Conservation (phyloP, 2,113 vertebrate genomes). For the Podarcis cretensis region DNA sequence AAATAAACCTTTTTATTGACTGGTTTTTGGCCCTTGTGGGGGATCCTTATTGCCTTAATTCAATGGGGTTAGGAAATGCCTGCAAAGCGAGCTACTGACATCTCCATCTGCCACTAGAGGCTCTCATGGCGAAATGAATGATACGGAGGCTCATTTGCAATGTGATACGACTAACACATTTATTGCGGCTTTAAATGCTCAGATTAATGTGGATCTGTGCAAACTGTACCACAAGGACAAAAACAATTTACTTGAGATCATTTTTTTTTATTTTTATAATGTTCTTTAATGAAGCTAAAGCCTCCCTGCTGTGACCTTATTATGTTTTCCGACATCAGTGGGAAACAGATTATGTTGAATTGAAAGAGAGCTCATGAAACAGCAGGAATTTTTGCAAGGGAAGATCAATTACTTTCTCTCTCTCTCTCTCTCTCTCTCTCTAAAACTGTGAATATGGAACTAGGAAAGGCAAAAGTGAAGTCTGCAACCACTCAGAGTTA, state of each 20-base stretch:
- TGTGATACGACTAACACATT: slow-evolving; percentile 52
- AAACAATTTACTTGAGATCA: slow-evolving; percentile 75
- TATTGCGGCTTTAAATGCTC: slow-evolving; percentile 68
- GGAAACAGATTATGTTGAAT: slow-evolving; percentile 73
- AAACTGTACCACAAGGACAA: slow-evolving; percentile 73
- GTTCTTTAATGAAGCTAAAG: slow-evolving; percentile 78
- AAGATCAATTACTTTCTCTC: slow-evolving; percentile 70
- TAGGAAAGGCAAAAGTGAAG: slow-evolving; percentile 35
- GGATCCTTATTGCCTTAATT: slow-evolving; percentile 26
- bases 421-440: neutral
- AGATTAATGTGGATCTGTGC: slow-evolving; percentile 73
- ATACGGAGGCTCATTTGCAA: slow-evolving; percentile 57
- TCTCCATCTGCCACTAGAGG: slow-evolving; percentile 61
- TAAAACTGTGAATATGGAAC: slow-evolving; percentile 64
- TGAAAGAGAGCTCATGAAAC: slow-evolving; percentile 75
- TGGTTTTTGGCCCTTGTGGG: slow-evolving; percentile 18
- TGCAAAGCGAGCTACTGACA: slow-evolving; percentile 22
- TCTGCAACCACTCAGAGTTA: slow-evolving; percentile 38
- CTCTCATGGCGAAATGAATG: slow-evolving; percentile 67
- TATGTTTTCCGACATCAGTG: slow-evolving; percentile 75
- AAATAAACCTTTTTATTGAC: slow-evolving; percentile 57
- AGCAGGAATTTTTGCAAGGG: slow-evolving; percentile 69
- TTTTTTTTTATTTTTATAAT: slow-evolving; percentile 77
- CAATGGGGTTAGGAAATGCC: slow-evolving; percentile 34
- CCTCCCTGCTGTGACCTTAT: slow-evolving; percentile 80